Evolutionary conservation across 2,888 invertebrate species (phyloP), one percentile per base, ranked within the genome.

Genomic region (Acanthopleura granulata): DNA sequence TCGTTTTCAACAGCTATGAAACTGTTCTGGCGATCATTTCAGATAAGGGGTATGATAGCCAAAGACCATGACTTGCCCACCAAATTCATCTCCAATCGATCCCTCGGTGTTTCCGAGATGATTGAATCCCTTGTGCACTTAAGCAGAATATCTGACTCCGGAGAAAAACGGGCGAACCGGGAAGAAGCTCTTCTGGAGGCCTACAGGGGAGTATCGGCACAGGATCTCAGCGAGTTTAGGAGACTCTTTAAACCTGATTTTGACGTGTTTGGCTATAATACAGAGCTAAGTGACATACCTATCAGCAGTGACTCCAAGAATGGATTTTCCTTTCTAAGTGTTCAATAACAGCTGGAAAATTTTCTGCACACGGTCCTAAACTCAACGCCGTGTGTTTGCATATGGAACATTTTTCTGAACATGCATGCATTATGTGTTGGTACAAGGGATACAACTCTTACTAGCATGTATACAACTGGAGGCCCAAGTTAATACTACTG

Each of bases 21-120:
- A 30, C 49, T 83, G 30, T 79, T 80, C 0, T 86, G 86, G 86
- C 74, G 78, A 62, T 80, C 81, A 70, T 72, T 86, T 51, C 85
- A 86, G 75, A 83, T 84, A 9, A 75, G 82, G 50, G 86, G 86
- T 4, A 49, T 83, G 15, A 70, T 86, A 12, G 77, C 81, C 0
- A 82, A 80, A 72, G 30, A 79, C 30, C 49, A 69, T 0, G 30
- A 74, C 1, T 73, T 83, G 25, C 84, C 85, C 4, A 6, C 22
- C 22, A 16, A 3, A 76, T 79, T 75, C 30, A n/a, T 18, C 75
- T 72, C n/a, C 69, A 75, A 16, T 62, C 73, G 12, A 66, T 74
- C 11, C 72, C 71, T 0, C 50, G n/a, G 16, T 25, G 3, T 6
- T n/a, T 4, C 72, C 12, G 49, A 62, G 12, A 79, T 82, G 70